Conservation (phyloP, 53 echinoderm and acorn worm genomes). For the Zoroaster sp. region DNA sequence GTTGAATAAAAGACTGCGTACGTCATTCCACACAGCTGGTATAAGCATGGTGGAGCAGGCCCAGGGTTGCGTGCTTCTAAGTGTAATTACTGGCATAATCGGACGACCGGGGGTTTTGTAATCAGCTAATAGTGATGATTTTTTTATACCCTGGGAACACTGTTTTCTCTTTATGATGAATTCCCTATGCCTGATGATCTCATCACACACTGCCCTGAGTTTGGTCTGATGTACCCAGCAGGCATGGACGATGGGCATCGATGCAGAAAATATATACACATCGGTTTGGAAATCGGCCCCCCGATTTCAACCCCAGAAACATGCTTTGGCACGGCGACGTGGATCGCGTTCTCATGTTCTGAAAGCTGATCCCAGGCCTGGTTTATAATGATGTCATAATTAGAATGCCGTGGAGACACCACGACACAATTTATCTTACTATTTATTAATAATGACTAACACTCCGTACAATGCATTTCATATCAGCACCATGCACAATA, state of each 20-base stretch:
- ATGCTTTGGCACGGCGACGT: no score
- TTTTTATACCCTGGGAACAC: slow-evolving; percentile 11
- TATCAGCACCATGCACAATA: background rate
- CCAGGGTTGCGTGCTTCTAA: background rate
- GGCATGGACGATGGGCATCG: slow-evolving; percentile 12
- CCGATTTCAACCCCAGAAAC: no score
- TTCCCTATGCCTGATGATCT: background rate
- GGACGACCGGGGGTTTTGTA: slow-evolving; percentile 8
- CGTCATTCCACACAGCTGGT: background rate
- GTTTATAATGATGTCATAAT: no score
- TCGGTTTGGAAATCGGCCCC: background rate
- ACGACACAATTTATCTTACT: no score
- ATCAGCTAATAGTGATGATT: slow-evolving; percentile 34
- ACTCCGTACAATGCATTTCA: no score
- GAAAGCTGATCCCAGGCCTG: no score
- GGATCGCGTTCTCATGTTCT: no score
- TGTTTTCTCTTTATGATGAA: slow-evolving; percentile 4
- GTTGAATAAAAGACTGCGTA: background rate
- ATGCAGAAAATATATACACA: background rate
- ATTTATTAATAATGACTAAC: no score
- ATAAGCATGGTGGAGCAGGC: background rate
- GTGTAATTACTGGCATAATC: slow-evolving; percentile 22
- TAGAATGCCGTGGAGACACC: no score
- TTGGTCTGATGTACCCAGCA: background rate
- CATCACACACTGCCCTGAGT: background rate